phyloP scores from a whole-genome alignment of 2,797 vertebrate species.

The Chelonia mydas region DNA sequence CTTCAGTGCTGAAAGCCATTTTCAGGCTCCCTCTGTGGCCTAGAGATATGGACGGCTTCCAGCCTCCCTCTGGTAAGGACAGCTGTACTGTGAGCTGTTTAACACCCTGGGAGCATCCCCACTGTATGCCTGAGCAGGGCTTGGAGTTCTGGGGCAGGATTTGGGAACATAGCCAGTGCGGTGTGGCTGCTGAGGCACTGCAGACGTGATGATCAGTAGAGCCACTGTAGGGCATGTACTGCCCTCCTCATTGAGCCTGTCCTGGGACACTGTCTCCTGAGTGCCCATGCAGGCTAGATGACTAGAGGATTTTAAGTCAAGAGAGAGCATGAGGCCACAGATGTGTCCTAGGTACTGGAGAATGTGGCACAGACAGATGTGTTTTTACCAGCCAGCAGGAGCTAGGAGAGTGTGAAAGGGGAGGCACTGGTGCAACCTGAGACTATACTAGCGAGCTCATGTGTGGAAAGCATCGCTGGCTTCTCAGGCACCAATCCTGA shows the following conservation, averaged over 20 bases:
- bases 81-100: background rate
- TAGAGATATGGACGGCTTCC: background rate
- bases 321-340: background rate
- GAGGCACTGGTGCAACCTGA: background rate
- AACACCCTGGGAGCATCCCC: background rate
- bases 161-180: background rate
- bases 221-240: background rate
- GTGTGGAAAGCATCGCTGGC: background rate
- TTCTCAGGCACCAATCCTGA: background rate
- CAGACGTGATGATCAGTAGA: background rate
- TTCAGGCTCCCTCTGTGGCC: background rate
- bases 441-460: background rate
- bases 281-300: background rate
- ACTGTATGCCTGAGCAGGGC: too few species aligned
- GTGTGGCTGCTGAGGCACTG: background rate
- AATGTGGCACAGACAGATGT: background rate
- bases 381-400: background rate
- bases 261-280: background rate
- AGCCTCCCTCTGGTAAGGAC: background rate
- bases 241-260: background rate
- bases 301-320: background rate
- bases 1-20: background rate
- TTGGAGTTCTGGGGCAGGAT: background rate
- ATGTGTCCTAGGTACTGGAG: background rate
- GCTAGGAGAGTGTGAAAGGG: background rate